phyloP scores from a whole-genome alignment of 2,113 vertebrate species.

The Apaloderma vittatum region DNA sequence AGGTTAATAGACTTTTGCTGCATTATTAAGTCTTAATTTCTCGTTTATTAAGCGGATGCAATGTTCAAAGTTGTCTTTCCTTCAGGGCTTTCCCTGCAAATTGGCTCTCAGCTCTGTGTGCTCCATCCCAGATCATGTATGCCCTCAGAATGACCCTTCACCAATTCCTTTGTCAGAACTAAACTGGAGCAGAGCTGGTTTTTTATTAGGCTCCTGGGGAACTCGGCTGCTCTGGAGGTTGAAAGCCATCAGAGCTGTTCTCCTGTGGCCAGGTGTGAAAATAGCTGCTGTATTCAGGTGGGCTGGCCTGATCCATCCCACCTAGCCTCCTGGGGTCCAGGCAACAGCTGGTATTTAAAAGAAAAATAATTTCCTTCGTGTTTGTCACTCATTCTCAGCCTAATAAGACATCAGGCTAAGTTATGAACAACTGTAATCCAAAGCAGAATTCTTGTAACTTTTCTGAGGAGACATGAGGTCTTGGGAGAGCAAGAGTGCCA shows the following conservation, averaged over 20 bases:
- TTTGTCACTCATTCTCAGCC: not conserved
- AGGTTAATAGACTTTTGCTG: constrained; percentile 82
- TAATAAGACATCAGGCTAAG: not conserved
- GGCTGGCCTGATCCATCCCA: not conserved
- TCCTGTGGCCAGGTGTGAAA: not conserved
- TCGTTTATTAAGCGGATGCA: constrained; percentile 76
- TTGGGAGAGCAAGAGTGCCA: not conserved
- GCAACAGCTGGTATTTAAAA: not conserved
- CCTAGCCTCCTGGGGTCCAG: not conserved
- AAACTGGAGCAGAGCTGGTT: not conserved
- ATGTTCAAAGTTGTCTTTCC: constrained; percentile 74
- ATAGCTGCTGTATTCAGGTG: not conserved
- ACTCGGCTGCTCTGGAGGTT: not conserved
- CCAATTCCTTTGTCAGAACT: not conserved
- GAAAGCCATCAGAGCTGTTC: not conserved
- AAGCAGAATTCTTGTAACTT: not conserved
- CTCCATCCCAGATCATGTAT: not conserved
- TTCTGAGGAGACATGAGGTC: not conserved
- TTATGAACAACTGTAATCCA: not conserved
- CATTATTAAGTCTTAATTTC: constrained; percentile 84
- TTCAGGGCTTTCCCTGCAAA: constrained; percentile 76
- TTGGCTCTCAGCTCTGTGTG: constrained; percentile 58
- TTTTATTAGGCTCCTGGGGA: not conserved
- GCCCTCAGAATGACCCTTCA: constrained; percentile 27
- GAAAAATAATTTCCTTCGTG: not conserved